Percentiles rank a stretch among this genome's conserved stretches.
phyloP scores from a whole-genome alignment of 1,140 invertebrate species.

The Pissodes strobi region DNA sequence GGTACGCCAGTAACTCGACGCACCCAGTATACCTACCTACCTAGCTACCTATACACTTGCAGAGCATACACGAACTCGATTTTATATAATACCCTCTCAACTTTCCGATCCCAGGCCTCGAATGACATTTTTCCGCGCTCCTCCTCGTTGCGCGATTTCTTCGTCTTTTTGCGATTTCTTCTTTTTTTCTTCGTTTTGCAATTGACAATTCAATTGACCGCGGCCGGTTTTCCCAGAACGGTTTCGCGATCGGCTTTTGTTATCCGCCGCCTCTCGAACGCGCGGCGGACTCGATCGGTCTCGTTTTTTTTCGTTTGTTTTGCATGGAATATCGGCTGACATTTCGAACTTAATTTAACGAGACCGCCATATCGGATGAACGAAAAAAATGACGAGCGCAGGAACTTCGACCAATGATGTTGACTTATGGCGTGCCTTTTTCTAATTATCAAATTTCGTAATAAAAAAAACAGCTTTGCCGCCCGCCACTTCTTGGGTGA shows the following conservation, averaged over 20 bases:
- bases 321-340: slow-evolving; percentile 31
- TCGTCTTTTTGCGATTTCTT: too few species aligned
- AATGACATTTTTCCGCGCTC: slow-evolving; percentile 28
- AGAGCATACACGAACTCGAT: too few species aligned
- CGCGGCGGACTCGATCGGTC: slow-evolving; percentile 10
- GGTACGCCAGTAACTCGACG: too few species aligned
- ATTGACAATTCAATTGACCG: slow-evolving; percentile 49
- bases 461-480: neutral
- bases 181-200: slow-evolving; percentile 22
- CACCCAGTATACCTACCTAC: too few species aligned
- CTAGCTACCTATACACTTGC: too few species aligned
- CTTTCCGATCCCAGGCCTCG: slow-evolving; percentile 21
- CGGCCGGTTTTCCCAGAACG: slow-evolving; percentile 31
- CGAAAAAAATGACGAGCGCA: too few species aligned
- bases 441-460: neutral
- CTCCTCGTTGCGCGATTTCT: too few species aligned
- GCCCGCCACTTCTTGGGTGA: neutral
- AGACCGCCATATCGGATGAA: slow-evolving; percentile 2
- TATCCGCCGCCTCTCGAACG: slow-evolving; percentile 4
- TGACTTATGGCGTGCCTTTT: neutral
- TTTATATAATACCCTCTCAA: slow-evolving; percentile 12
- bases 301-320: slow-evolving; percentile 22
- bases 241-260: slow-evolving; percentile 33
- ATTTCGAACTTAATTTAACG: slow-evolving; percentile 40
- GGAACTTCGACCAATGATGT: too few species aligned